These are phyloP conservation scores for Cyanoderma ruficeps DNA, from an alignment of 2,113 vertebrate species.

Conservation along the genomic window DNA sequence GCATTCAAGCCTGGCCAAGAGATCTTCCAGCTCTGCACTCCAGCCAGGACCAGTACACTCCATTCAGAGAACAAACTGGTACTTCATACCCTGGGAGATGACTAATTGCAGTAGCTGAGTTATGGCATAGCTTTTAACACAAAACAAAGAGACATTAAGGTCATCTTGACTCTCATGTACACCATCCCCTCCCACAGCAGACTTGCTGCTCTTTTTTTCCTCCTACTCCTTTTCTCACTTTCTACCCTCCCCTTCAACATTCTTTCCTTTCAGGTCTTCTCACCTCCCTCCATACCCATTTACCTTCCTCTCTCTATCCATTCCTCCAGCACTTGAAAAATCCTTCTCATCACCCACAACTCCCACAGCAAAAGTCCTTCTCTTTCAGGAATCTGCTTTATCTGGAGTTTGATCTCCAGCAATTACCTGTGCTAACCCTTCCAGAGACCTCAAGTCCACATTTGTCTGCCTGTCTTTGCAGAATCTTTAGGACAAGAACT, in stretches of 20 bases:
- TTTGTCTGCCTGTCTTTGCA: background rate
- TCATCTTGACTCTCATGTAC: constrained; percentile 54
- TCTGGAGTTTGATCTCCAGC: background rate
- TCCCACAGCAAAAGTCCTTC: background rate
- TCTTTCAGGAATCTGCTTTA: constrained; percentile 4
- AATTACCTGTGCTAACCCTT: background rate
- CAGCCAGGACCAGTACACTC: background rate
- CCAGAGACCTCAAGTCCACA: background rate
- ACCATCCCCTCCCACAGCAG: constrained; percentile 43
- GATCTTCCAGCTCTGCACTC: background rate
- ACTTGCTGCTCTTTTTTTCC: constrained; percentile 32
- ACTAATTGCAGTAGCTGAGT: constrained; percentile 47
- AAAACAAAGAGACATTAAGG: constrained; percentile 14
- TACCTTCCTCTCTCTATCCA: background rate
- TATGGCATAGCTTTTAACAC: constrained; percentile 41
- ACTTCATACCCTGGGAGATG: background rate
- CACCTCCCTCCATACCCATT: background rate
- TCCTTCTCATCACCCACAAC: background rate
- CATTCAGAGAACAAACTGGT: constrained; percentile 10
- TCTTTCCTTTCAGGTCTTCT: constrained; percentile 44
- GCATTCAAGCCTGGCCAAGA: background rate
- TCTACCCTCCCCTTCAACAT: constrained; percentile 27
- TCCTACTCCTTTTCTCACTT: constrained; percentile 47
- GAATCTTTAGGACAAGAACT: background rate
- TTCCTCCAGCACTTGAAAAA: background rate